Evolutionary conservation across 2,113 vertebrate species (phyloP), one percentile per base, ranked within the genome.

Genomic region (Nesogale talazaci): DNA sequence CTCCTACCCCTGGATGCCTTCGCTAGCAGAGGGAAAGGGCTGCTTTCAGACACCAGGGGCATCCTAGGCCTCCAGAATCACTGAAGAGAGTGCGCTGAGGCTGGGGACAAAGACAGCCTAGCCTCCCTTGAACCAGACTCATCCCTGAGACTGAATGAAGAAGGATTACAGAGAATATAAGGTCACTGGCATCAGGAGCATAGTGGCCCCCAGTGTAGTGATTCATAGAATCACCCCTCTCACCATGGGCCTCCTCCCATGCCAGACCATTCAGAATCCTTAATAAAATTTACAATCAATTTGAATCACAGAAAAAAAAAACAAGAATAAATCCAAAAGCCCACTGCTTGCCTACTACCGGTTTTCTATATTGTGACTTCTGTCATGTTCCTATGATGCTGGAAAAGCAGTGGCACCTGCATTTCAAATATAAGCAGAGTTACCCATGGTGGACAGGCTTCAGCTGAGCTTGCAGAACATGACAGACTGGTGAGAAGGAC

Each of bases 1-100:
- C 97, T 99, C 99, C 96, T 99, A n/a, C n/a, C n/a, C 99, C 97
- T 99, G 95, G 96, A 99, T 99, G 46, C 14, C 46, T 77, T 98
- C 96, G 10, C 99, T 99, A 95, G 98, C 98, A 65, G 98, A 97
- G 72, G 98, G 98, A 92, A 99, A 98, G 14, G 9, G 46, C 23
- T 98, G 98, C 94, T 98, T 98, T 96, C 99, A 98, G 82, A 99
- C 74, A 0, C 98, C 98, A 95, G 99, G 98, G 78, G 98, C 98
- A 83, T 98, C 98, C 97, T 97, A 98, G 90, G 96, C 98, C 81
- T 97, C 98, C 84, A 99, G 97, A 97, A 99, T 99, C 92, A 98
- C 99, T 99, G 97, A 79, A 95, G 94, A 94, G 86, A 96, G 59
- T 1, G 6, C 0, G 20, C 78, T 96, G 88, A 97, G 72, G 79